Base-by-base conservation (phyloP, 2,797 vertebrate species). In the Gobio occitaniae region DNA sequence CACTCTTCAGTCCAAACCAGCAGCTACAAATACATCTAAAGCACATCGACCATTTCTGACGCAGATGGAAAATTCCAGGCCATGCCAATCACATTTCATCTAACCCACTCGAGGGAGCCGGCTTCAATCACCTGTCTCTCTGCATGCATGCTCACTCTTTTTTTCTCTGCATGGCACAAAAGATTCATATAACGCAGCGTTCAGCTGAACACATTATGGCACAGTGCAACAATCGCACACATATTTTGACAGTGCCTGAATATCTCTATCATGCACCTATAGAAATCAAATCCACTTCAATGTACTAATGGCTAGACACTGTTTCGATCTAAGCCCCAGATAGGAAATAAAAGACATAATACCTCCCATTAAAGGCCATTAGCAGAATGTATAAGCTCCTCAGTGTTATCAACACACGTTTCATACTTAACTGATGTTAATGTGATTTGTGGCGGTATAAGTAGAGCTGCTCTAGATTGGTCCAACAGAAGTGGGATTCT, bases 101-200 rank as follows among this genome's bases (percentile, higher is more conserved):
- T 50, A 80, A 80, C 29, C 48, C 78, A 69, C 78, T 80, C 3
- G 78, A 80, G 78, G 47, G 69, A 69, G 47, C 56, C 0, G 6
- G 63, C 63, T 69, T 69, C 78, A 80, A 69, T 80, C 78, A 80
- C 47, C 77, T 66, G 78, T 66, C 78, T 79, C 74, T 79, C 78
- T 12, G 59, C n/a, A 6, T 47, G 41, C 77, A 32, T 0, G 29
- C 47, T 80, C 12, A 3, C 3, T 50, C 11, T 52, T 17, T 65
- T 48, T 25, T 25, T 44, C 9, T 61, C 25, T 71, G 41, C 21
- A 25, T 65, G n/a, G 29, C 16, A n/a, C 15, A 75, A 47, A 47
- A 54, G 11, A 38, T 32, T 50, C 47, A 69, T 66, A 79, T 36
- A 48, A 79, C 44, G 32, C 13, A 56, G 32, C 11, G 16, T 6